These are phyloP conservation scores for Rhabdomys dilectus DNA, from an alignment of 2,113 vertebrate genomes.

Conservation along the genomic window DNA sequence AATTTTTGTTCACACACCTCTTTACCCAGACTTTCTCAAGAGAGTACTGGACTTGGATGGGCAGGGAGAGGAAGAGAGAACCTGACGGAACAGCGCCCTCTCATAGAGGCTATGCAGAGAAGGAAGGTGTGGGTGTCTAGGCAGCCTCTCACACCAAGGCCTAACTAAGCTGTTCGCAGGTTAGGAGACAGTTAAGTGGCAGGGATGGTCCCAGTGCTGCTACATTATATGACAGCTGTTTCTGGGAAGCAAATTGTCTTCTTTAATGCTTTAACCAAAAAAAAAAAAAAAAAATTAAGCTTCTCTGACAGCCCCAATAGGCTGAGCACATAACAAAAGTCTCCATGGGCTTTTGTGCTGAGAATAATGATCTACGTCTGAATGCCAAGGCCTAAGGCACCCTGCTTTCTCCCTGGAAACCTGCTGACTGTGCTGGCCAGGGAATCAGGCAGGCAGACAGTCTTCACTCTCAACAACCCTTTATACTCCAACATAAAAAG, in stretches of 20 bases:
- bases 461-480: background rate
- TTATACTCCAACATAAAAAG: background rate
- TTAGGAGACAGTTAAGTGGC: background rate
- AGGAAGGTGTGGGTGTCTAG: background rate
- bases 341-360: background rate
- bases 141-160: background rate
- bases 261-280: background rate
- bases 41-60: background rate
- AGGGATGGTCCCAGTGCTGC: background rate
- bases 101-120: background rate
- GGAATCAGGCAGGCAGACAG: background rate
- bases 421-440: background rate
- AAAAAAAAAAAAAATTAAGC: background rate
- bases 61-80: background rate
- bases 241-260: background rate
- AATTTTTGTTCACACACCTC: background rate
- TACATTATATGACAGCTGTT: background rate
- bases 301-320: background rate
- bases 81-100: no score
- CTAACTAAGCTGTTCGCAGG: background rate
- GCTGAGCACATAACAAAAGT: background rate
- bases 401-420: background rate
- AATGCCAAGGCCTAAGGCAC: background rate
- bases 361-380: background rate
- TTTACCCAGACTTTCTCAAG: background rate